A percentile compares a stretch with the other conserved stretches of the same genome.
These are phyloP conservation scores for Machaerirhynchus nigripectus DNA, from an alignment of 2,113 vertebrate genomes.

Conservation along the genomic window DNA sequence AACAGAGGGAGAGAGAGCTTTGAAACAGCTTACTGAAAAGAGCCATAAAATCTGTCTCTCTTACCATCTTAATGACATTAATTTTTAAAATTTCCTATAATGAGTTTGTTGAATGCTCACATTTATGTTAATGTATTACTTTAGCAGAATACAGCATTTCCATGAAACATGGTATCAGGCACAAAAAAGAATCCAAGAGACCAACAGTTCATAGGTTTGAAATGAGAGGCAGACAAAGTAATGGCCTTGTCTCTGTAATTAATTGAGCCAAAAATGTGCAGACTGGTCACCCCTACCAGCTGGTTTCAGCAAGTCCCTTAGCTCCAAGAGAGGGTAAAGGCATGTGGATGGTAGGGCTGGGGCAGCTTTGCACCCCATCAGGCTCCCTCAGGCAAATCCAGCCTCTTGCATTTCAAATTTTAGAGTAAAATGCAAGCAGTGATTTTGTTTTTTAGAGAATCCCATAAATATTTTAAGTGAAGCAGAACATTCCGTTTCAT, in stretches of 20 bases:
- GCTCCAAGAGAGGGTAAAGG: background rate
- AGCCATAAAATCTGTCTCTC: background rate
- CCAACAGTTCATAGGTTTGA: background rate
- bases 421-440: conserved; percentile 22
- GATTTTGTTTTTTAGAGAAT: conserved; percentile 56
- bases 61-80: background rate
- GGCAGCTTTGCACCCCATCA: background rate
- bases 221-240: background rate
- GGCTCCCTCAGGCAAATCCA: background rate
- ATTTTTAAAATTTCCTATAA: background rate
- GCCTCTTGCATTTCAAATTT: conserved; percentile 12
- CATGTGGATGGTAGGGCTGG: background rate
- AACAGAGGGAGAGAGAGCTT: background rate
- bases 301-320: background rate
- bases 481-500: conserved; percentile 33
- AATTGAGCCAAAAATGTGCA: background rate
- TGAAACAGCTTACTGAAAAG: background rate
- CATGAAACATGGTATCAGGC: background rate
- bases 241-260: background rate
- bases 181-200: background rate
- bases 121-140: background rate
- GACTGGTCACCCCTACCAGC: background rate
- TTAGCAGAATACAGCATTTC: background rate
- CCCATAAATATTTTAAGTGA: conserved; percentile 74
- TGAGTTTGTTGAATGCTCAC: background rate